A percentile compares a stretch with the other conserved stretches of the same genome.
Evolutionary conservation across 2,797 vertebrate species (phyloP).

Genomic region (Ibycter americanus): DNA sequence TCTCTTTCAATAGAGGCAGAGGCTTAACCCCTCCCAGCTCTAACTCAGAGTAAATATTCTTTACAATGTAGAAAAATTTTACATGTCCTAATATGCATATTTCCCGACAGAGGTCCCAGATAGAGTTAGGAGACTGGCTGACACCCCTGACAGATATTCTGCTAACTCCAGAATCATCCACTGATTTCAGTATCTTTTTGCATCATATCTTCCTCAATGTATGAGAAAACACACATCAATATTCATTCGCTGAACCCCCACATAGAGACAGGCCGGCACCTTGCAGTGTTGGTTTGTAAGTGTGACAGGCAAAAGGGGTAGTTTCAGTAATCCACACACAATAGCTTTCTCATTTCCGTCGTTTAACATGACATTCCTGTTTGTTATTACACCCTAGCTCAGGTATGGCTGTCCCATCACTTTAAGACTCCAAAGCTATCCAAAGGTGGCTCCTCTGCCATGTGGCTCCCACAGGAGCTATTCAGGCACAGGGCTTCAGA

Average conservation of each 20-base stretch:
- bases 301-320: neutral
- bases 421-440: neutral
- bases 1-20: slow-evolving; percentile 22
- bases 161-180: neutral
- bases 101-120: neutral
- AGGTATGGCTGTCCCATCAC: neutral
- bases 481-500: neutral
- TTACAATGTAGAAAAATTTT: neutral
- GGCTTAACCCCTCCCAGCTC: neutral
- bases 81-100: neutral
- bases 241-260: neutral
- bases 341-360: neutral
- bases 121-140: neutral
- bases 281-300: neutral
- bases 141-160: neutral
- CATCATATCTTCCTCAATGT: neutral
- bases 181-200: neutral
- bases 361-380: neutral
- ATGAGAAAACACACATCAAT: neutral
- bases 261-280: neutral
- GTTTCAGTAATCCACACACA: neutral
- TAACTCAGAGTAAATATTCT: neutral
- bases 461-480: neutral
- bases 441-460: neutral
- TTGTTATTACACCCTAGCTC: neutral